Evolutionary conservation across 1,140 invertebrate species (phyloP).

Genomic region (Lepidotrigona ventralis): DNA sequence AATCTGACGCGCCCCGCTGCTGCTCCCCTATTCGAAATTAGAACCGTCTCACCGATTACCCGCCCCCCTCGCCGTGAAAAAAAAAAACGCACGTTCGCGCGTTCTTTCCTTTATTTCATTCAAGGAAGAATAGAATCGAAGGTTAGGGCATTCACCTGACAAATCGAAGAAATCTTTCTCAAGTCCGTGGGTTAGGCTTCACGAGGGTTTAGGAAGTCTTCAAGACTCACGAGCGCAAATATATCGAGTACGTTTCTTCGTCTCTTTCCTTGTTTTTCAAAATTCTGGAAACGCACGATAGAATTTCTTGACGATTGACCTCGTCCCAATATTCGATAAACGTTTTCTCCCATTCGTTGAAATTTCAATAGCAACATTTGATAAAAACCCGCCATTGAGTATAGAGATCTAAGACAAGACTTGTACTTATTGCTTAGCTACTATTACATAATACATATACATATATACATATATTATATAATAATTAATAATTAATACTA

Average conservation of each 20-base stretch:
- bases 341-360: not conserved
- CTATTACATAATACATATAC: no score
- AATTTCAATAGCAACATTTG: not conserved
- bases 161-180: constrained; percentile 11
- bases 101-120: not conserved
- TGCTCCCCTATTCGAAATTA: constrained; percentile 31
- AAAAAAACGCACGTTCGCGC: not conserved
- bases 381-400: not conserved
- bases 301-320: not conserved
- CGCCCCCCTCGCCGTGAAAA: not conserved
- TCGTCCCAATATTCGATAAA: not conserved
- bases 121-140: not conserved
- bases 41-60: constrained; percentile 2
- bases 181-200: not conserved
- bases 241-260: not conserved
- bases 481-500: no score
- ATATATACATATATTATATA: no score
- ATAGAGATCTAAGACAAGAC: no score
- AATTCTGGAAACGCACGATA: not conserved
- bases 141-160: not conserved
- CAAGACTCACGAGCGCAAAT: no score
- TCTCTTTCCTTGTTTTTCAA: not conserved
- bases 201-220: not conserved
- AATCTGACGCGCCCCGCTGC: constrained; percentile 37
- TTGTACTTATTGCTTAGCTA: no score